Percentiles rank a stretch among this genome's conserved stretches.
These are phyloP conservation scores for Rhinoraja longicauda DNA, from an alignment of 2,797 vertebrate species.

Conservation along the genomic window DNA sequence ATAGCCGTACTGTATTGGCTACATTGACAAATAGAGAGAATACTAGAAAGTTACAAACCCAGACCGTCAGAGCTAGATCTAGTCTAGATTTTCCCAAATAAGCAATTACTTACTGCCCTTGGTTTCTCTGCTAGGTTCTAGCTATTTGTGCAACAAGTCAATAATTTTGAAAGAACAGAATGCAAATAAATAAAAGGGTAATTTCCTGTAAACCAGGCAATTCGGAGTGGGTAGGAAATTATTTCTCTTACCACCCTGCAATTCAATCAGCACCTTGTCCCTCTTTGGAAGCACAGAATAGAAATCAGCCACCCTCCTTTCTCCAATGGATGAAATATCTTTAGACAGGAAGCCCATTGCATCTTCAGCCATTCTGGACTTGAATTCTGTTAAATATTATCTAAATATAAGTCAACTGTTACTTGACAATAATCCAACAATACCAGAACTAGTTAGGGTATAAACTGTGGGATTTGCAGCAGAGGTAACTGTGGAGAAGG, in stretches of 20 bases:
- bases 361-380: not conserved
- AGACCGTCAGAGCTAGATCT: not conserved
- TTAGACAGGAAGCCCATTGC: not conserved
- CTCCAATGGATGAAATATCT: not conserved
- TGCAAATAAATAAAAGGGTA: not conserved
- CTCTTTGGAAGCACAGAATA: not conserved
- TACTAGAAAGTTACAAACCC: not conserved
- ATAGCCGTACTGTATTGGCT: not conserved
- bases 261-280: not conserved
- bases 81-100: not conserved
- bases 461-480: not conserved
- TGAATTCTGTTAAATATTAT: constrained; percentile 12
- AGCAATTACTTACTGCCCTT: not conserved
- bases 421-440: not conserved
- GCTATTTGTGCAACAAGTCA: not conserved
- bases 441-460: not conserved
- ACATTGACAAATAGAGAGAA: not conserved
- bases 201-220: not conserved
- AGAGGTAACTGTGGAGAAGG: not conserved
- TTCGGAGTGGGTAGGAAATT: not conserved
- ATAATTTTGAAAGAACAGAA: not conserved
- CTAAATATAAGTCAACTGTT: not conserved
- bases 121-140: not conserved
- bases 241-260: not conserved
- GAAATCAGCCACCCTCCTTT: not conserved